These are phyloP conservation scores for Platalea minor DNA, from an alignment of 2,797 vertebrate species.

Conservation along the genomic window DNA sequence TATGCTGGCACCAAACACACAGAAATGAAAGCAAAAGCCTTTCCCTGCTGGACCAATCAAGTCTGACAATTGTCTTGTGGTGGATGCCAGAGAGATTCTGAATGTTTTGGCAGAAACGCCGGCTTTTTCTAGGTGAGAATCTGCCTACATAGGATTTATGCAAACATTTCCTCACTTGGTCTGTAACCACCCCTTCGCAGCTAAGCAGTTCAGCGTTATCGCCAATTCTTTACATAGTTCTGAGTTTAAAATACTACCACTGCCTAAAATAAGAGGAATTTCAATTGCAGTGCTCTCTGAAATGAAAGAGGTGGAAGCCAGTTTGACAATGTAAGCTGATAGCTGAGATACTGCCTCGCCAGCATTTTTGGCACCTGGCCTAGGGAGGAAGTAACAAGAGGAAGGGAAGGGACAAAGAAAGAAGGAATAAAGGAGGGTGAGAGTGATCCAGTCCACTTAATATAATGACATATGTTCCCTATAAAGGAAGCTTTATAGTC, in stretches of 20 bases:
- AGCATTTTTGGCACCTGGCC: conserved; percentile 45
- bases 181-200: conserved; percentile 49
- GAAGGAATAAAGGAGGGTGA: background rate
- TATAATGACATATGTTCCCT: background rate
- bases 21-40: conserved; percentile 18
- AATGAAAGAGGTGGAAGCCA: conserved; percentile 38
- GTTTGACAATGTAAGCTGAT: conserved; percentile 30
- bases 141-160: conserved; percentile 60
- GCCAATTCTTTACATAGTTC: conserved; percentile 30
- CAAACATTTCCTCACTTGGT: conserved; percentile 57
- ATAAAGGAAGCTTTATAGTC: background rate
- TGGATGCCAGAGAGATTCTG: conserved; percentile 37
- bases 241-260: conserved; percentile 51
- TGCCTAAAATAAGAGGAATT: conserved; percentile 50
- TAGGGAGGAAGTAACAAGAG: background rate
- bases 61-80: conserved; percentile 35
- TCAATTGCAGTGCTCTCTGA: conserved; percentile 6
- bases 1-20: background rate
- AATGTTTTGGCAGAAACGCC: conserved; percentile 42
- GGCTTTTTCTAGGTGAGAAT: conserved; percentile 56
- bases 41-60: background rate
- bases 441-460: background rate
- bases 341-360: background rate
- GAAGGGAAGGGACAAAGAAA: conserved; percentile 29
- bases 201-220: background rate